Evolutionary conservation across 2,113 vertebrate species (phyloP), one percentile per base, ranked within the genome.

Genomic region (Strigops habroptila): DNA sequence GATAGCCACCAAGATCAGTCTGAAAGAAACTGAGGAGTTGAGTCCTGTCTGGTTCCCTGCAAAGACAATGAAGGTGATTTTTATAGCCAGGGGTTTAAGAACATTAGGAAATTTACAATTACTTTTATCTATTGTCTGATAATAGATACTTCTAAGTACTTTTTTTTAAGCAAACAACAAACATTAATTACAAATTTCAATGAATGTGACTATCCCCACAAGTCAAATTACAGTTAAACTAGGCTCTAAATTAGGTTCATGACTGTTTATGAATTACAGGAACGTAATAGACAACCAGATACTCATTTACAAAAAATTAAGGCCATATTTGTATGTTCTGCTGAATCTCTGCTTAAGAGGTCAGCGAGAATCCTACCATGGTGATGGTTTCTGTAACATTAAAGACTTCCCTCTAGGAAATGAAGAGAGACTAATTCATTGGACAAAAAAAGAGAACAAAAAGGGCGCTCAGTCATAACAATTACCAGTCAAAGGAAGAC

Each of bases 21-120:
- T 99, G 99, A 97, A 99, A 99, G 97, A 99, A 99, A 28, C 96
- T 98, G 90, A 99, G 95, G 65, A 99, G 88, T 37, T 98, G 97
- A 37, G 99, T 99, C 97, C 97, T 99, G 88, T 87, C 70, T 49
- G 98, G 98, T 57, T 99, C 98, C 95, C 99, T 99, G 98, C 18
- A 91, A 93, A 95, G 68, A 93, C 57, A 95, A 91, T 0, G 4
- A 23, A 94, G 81, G 12, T 11, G 3, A 62, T 74, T 71, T 75
- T 73, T 91, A 82, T 0, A 90, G 44, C 4, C 51, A 35, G 18
- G 1, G 0, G 15, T 63, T 71, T 91, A 55, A 85, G 69, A 76
- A 31, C 39, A 91, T 43, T 31, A 87, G 74, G 59, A 84, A 85
- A 30, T 87, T 92, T 24, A 73, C 30, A 70, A 11, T 22, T 7